These are phyloP conservation scores for Schizaphis graminum DNA, from an alignment of 2,888 invertebrate species.

Conservation along the genomic window DNA sequence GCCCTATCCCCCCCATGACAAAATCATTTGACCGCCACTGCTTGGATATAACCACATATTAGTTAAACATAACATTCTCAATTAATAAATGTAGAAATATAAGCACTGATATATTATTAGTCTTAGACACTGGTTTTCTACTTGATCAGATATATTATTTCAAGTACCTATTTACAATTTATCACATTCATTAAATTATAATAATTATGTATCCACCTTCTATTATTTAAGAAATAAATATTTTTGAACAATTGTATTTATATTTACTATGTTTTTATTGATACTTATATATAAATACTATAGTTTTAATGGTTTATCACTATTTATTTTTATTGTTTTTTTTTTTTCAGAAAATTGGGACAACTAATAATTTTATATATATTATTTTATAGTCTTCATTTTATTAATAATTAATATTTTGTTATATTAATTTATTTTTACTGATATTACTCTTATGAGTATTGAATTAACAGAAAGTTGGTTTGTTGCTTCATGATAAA, in stretches of 20 bases:
- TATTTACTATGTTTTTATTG: background rate
- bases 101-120: background rate
- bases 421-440: background rate
- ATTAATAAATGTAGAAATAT: background rate
- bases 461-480: background rate
- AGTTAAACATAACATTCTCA: background rate
- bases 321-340: background rate
- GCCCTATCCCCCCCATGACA: too few species aligned
- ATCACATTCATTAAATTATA: background rate
- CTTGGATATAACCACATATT: background rate
- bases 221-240: background rate
- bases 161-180: background rate
- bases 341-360: constrained; percentile 9
- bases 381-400: background rate
- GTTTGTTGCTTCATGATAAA: background rate
- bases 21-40: too few species aligned
- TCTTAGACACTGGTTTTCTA: background rate
- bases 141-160: background rate
- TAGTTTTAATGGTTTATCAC: too few species aligned
- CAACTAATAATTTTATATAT: background rate
- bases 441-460: background rate
- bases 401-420: constrained; percentile 1
- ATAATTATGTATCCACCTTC: background rate
- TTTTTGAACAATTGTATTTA: background rate
- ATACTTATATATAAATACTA: background rate